phyloP scores from a whole-genome alignment of 2,888 invertebrate species.

The Trachelus stipa region DNA sequence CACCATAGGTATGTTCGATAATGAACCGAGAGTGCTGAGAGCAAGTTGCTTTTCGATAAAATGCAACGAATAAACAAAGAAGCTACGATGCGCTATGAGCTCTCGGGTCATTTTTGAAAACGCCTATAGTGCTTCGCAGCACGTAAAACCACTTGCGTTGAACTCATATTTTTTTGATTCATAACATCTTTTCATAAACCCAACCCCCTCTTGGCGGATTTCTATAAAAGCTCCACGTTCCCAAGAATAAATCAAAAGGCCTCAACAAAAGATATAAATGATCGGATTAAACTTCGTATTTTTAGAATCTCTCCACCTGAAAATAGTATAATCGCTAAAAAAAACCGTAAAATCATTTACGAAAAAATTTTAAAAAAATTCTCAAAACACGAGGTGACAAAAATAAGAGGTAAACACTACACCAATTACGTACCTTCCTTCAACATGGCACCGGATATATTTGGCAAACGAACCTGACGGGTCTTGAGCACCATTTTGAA shows the following conservation, averaged over 20 bases:
- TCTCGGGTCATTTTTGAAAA: too few species aligned
- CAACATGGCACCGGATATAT: constrained; percentile 38
- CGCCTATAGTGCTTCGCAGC: too few species aligned
- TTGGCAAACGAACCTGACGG: constrained; percentile 27
- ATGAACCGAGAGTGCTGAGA: too few species aligned
- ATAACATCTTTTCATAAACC: constrained; percentile 21
- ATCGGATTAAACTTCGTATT: constrained; percentile 16
- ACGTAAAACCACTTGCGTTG: neutral
- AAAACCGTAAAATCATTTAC: neutral
- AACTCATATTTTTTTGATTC: neutral
- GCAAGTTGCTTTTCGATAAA: too few species aligned
- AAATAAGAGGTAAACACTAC: neutral
- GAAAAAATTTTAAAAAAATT: neutral
- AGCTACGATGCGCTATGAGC: too few species aligned
- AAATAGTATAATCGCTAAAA: neutral
- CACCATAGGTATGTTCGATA: too few species aligned
- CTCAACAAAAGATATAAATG: constrained; percentile 3
- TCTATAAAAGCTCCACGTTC: constrained; percentile 1
- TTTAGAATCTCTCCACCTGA: neutral
- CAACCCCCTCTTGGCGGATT: constrained; percentile 12
- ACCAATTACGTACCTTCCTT: constrained; percentile 42
- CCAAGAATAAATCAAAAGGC: constrained; percentile 16
- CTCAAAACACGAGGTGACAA: neutral
- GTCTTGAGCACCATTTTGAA: constrained; percentile 30
- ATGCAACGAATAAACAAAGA: too few species aligned